Evolutionary conservation across 2,888 invertebrate genomes (phyloP).

Genomic region (Malthinus seriepunctatus): DNA sequence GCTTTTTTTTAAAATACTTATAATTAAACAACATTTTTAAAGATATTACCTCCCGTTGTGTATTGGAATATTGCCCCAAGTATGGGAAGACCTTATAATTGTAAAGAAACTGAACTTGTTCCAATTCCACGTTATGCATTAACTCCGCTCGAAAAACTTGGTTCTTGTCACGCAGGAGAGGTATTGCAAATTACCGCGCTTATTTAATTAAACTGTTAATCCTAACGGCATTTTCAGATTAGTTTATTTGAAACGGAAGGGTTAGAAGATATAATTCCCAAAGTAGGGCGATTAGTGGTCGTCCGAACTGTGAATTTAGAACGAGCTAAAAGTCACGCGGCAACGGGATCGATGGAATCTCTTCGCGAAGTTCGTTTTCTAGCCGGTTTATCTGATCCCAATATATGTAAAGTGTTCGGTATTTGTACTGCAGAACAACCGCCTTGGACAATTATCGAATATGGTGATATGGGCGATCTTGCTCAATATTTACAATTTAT

Average conservation of each 20-base stretch:
- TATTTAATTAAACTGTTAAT: constrained; percentile 36
- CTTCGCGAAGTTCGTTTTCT: constrained; percentile 70
- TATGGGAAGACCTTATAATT: constrained; percentile 63
- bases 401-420: constrained; percentile 67
- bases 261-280: constrained; percentile 56
- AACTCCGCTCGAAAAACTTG: constrained; percentile 60
- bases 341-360: constrained; percentile 52
- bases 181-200: constrained; percentile 46
- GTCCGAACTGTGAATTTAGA: constrained; percentile 58
- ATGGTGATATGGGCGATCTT: constrained; percentile 75
- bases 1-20: not conserved
- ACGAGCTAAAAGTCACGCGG: constrained; percentile 50
- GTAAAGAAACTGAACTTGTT: constrained; percentile 61
- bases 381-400: constrained; percentile 68
- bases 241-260: constrained; percentile 61
- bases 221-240: constrained; percentile 51
- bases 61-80: constrained; percentile 66
- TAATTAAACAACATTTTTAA: constrained; percentile 35
- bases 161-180: constrained; percentile 63
- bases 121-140: constrained; percentile 62
- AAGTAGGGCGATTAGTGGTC: constrained; percentile 58
- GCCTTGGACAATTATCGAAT: constrained; percentile 72
- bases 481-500: constrained; percentile 65
- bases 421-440: constrained; percentile 63
- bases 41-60: constrained; percentile 62